Percentiles rank a stretch among this genome's conserved stretches.
These are phyloP conservation scores for Panagrolaimus sp. DNA, from an alignment of 1,140 invertebrate species.

Conservation along the genomic window DNA sequence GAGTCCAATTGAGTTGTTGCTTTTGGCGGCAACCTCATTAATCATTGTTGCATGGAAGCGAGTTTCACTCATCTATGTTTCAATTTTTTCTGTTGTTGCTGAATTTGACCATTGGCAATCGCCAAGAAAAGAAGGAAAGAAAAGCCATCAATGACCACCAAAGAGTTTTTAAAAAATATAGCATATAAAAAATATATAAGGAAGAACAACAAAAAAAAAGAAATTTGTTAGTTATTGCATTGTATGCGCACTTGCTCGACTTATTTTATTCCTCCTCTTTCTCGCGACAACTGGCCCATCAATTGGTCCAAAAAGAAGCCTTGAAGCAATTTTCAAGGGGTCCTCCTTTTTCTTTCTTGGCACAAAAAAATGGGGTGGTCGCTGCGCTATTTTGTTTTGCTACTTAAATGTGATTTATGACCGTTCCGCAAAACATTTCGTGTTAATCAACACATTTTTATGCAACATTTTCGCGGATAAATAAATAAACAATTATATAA, in stretches of 20 bases:
- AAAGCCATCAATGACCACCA: background rate
- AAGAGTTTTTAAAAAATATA: background rate
- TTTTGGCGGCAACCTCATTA: background rate
- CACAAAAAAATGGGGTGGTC: no score
- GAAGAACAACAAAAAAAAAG: background rate
- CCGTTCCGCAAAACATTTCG: no score
- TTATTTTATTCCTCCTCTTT: background rate
- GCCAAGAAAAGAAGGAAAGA: background rate
- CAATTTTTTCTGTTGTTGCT: background rate
- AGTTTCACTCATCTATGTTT: background rate
- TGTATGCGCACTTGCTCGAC: background rate
- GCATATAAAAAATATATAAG: background rate
- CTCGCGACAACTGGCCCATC: background rate
- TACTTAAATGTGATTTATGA: no score
- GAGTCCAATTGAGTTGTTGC: no score
- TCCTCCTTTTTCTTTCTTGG: no score
- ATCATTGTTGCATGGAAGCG: slow-evolving; percentile 17
- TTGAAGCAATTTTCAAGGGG: no score
- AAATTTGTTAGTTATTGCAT: background rate
- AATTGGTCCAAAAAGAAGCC: no score
- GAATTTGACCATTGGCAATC: slow-evolving; percentile 8
- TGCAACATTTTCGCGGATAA: no score
- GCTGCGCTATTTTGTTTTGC: no score
- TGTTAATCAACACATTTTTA: no score
- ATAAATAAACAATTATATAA: no score